Evolutionary conservation across 2,797 vertebrate species (phyloP).

Genomic region (Lutra lutra): DNA sequence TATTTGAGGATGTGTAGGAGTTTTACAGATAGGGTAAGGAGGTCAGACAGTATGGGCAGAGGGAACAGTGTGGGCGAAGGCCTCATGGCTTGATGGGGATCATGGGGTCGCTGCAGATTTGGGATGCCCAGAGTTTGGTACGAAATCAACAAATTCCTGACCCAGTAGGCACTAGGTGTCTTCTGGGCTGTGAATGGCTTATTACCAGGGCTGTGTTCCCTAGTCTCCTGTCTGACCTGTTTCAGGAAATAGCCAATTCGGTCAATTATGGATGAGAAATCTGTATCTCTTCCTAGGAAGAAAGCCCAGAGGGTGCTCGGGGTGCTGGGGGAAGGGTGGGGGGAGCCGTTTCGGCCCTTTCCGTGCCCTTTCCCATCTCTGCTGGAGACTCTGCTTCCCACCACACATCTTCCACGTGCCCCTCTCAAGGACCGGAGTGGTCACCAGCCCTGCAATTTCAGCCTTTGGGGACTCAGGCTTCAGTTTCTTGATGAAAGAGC

Average conservation of each 20-base stretch:
- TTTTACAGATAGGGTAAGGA: neutral
- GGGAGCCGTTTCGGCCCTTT: neutral
- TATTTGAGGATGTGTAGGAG: neutral
- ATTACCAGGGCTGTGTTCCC: neutral
- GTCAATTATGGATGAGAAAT: neutral
- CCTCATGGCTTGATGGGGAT: neutral
- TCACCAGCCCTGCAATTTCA: neutral
- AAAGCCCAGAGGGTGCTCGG: neutral
- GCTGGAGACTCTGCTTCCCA: neutral
- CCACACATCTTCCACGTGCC: neutral
- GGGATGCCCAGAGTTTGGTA: neutral
- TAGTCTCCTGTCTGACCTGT: neutral
- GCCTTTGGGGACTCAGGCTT: neutral
- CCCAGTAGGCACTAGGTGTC: neutral
- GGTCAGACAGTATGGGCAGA: neutral
- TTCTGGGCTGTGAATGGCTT: neutral
- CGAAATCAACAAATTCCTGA: neutral
- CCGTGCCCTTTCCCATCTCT: neutral
- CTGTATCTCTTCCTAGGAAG: neutral
- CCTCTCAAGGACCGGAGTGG: neutral
- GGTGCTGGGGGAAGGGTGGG: neutral
- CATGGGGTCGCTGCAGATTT: neutral
- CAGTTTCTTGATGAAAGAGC: neutral
- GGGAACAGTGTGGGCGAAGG: neutral
- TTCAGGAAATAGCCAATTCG: neutral